Evolutionary conservation across 2,888 invertebrate genomes (phyloP).

Genomic region (Yponomeuta sedellus): DNA sequence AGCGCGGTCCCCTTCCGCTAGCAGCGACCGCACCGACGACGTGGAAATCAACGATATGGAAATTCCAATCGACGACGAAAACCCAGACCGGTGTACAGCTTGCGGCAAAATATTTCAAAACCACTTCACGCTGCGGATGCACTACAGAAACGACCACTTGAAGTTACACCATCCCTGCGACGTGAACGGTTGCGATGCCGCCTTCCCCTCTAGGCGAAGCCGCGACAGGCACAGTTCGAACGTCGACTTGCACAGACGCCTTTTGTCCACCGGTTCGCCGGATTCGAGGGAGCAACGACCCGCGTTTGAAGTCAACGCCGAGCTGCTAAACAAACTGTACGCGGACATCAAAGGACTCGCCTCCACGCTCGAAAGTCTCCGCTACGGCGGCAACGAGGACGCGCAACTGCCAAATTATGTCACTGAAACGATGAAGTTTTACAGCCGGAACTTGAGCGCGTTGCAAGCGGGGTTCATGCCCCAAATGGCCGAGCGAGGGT

Average conservation of each 20-base stretch:
- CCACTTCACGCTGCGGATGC: constrained; percentile 92
- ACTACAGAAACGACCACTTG: constrained; percentile 93
- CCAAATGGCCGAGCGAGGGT: constrained; percentile 58
- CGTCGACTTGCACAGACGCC: constrained; percentile 71
- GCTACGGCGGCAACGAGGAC: constrained; percentile 68
- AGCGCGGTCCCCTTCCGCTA: constrained; percentile 66
- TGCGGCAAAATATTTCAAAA: constrained; percentile 94
- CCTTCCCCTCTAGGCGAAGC: constrained; percentile 89
- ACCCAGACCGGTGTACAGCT: constrained; percentile 89
- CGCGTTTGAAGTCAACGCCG: constrained; percentile 82
- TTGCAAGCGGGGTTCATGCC: constrained; percentile 64
- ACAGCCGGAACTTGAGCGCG: constrained; percentile 63
- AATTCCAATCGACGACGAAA: constrained; percentile 91
- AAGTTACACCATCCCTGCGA: constrained; percentile 93
- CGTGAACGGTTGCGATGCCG: constrained; percentile 93
- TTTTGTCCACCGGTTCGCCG: constrained; percentile 60
- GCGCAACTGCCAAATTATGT: constrained; percentile 64
- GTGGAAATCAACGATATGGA: constrained; percentile 77
- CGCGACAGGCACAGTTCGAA: constrained; percentile 78
- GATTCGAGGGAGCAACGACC: constrained; percentile 74
- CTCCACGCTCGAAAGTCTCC: constrained; percentile 78
- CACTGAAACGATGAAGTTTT: constrained; percentile 71
- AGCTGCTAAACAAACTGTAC: constrained; percentile 88
- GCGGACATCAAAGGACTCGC: constrained; percentile 82
- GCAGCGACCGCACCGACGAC: constrained; percentile 63